Percentiles rank a stretch among this genome's conserved stretches.
These are phyloP conservation scores for Manis pentadactyla DNA, from an alignment of 2,797 vertebrate genomes.

Conservation along the genomic window DNA sequence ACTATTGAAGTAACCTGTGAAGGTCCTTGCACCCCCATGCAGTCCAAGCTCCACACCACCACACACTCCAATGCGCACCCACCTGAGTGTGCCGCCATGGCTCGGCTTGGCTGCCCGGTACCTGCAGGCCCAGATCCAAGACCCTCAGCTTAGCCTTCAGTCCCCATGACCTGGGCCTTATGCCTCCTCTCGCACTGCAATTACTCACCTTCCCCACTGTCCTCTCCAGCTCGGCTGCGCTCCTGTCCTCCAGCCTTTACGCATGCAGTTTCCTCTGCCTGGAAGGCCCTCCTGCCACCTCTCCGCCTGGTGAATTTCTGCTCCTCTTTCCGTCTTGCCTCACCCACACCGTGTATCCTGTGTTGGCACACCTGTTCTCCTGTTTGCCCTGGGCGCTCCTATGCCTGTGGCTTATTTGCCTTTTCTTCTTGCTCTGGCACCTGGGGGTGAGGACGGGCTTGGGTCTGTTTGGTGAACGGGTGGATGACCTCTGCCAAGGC, in stretches of 20 bases:
- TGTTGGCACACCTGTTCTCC: not conserved
- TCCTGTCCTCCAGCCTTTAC: not conserved
- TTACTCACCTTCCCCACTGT: rapidly evolving
- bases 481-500: not conserved
- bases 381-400: not conserved
- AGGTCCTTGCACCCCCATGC: not conserved
- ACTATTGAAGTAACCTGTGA: not conserved
- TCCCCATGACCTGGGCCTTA: too few species aligned
- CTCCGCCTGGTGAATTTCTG: not conserved
- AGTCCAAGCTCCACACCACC: rapidly evolving
- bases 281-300: not conserved
- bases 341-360: rapidly evolving
- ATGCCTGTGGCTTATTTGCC: not conserved
- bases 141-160: not conserved
- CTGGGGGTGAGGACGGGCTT: too few species aligned
- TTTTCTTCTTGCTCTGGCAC: not conserved
- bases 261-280: rapidly evolving
- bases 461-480: not conserved
- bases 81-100: rapidly evolving
- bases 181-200: rapidly evolving
- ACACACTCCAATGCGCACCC: rapidly evolving
- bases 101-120: not conserved
- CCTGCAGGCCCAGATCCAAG: not conserved
- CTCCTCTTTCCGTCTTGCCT: not conserved
- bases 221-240: not conserved